Conservation (phyloP, 2,797 vertebrate species). For the Galagoides demidoff region DNA sequence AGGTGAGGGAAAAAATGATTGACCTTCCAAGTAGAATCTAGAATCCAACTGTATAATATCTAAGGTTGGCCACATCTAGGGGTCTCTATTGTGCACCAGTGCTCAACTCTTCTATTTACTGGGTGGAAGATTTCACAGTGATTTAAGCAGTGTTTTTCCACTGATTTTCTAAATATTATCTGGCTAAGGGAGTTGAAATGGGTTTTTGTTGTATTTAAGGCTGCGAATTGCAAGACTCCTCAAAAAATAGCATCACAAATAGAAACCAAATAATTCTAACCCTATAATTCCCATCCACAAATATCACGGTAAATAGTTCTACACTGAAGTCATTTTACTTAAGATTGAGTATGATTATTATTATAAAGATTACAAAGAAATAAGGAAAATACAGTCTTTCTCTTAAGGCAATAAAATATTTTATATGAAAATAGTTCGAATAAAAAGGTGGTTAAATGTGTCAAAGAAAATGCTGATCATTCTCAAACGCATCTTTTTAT, state of each 20-base stretch:
- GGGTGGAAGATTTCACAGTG: neutral
- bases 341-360: slow-evolving; percentile 74
- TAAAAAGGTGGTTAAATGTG: slow-evolving; percentile 70
- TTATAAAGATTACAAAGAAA: slow-evolving; percentile 72
- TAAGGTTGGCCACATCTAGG: neutral
- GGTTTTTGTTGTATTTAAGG: neutral
- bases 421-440: slow-evolving; percentile 69
- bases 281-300: neutral
- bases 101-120: neutral
- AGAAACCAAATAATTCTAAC: neutral
- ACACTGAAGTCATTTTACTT: slow-evolving; percentile 77
- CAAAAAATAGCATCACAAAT: neutral
- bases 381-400: slow-evolving; percentile 73
- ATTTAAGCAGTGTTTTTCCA: neutral
- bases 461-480: slow-evolving; percentile 70
- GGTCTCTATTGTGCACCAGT: neutral
- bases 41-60: neutral
- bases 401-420: slow-evolving; percentile 63
- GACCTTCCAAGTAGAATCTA: neutral
- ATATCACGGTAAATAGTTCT: neutral
- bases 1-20: neutral
- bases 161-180: neutral
- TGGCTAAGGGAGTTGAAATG: neutral
- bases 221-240: neutral
- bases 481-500: slow-evolving; percentile 36